phyloP scores from a whole-genome alignment of 2,888 invertebrate species.

The Plebejus melissa region DNA sequence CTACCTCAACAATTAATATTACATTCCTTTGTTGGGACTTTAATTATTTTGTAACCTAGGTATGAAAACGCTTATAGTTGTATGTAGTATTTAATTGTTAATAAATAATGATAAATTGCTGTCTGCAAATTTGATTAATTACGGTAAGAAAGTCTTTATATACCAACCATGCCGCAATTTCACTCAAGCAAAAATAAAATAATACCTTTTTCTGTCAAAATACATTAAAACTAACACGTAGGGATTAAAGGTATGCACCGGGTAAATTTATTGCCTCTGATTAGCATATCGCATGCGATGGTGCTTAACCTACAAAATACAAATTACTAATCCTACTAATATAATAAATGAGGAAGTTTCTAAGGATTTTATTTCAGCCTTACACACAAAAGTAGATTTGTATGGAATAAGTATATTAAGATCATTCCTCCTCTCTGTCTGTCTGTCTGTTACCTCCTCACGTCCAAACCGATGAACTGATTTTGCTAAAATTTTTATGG shows the following conservation, averaged over 20 bases:
- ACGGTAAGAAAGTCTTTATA: not conserved
- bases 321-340: not conserved
- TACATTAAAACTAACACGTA: conserved; percentile 26
- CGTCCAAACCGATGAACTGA: too few species aligned
- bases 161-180: not conserved
- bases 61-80: not conserved
- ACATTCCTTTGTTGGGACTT: not conserved
- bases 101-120: not conserved
- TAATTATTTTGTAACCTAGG: not conserved
- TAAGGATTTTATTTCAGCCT: not conserved
- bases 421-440: too few species aligned
- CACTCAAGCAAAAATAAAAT: not conserved
- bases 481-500: too few species aligned
- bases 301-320: not conserved
- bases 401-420: too few species aligned
- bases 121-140: not conserved
- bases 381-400: not conserved
- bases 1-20: not conserved
- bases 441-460: too few species aligned
- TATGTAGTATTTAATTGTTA: not conserved
- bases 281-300: conserved; percentile 30
- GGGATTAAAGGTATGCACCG: conserved; percentile 18
- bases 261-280: conserved; percentile 26
- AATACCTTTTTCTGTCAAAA: not conserved
- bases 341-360: not conserved